Conservation (phyloP, 2,113 vertebrate genomes). For the Lates calcarifer region DNA sequence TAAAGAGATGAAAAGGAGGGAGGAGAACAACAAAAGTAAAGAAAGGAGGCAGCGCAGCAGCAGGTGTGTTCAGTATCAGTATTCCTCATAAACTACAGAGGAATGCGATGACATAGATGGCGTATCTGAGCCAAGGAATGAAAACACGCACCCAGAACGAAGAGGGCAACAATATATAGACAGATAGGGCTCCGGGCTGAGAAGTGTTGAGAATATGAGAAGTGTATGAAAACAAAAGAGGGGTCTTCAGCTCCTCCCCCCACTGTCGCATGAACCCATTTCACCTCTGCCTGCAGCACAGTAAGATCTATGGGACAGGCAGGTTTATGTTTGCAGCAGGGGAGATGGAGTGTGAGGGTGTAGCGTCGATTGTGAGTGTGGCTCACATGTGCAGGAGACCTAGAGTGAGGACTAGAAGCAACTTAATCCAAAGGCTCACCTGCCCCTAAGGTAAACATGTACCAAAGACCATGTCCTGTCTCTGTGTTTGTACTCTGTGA, state of each 20-base stretch:
- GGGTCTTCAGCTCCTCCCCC: conserved; percentile 17
- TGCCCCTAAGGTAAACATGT: conserved; percentile 66
- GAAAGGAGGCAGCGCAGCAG: conserved; percentile 13
- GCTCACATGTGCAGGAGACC: not conserved
- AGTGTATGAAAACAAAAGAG: conserved; percentile 20
- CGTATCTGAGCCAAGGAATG: conserved; percentile 22
- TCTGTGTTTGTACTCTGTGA: conserved; percentile 14
- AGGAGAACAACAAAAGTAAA: not conserved
- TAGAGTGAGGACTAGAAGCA: not conserved
- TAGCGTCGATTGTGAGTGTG: not conserved
- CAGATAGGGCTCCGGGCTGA: conserved; percentile 7
- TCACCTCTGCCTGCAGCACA: conserved; percentile 28
- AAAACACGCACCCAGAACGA: conserved; percentile 21
- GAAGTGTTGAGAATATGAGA: conserved; percentile 29
- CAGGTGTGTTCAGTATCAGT: conserved; percentile 24
- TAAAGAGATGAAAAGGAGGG: not conserved
- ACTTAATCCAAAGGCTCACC: conserved; percentile 59
- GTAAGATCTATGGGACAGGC: conserved; percentile 20
- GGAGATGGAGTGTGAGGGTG: conserved; percentile 38
- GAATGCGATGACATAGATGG: conserved; percentile 48
- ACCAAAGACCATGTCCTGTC: conserved; percentile 19
- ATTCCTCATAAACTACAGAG: conserved; percentile 14
- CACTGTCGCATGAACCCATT: conserved; percentile 5
- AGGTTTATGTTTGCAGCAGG: conserved; percentile 52
- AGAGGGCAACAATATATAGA: not conserved